Base-by-base conservation (phyloP, 1,140 invertebrate genomes). In the Drosophila neocordata region DNA sequence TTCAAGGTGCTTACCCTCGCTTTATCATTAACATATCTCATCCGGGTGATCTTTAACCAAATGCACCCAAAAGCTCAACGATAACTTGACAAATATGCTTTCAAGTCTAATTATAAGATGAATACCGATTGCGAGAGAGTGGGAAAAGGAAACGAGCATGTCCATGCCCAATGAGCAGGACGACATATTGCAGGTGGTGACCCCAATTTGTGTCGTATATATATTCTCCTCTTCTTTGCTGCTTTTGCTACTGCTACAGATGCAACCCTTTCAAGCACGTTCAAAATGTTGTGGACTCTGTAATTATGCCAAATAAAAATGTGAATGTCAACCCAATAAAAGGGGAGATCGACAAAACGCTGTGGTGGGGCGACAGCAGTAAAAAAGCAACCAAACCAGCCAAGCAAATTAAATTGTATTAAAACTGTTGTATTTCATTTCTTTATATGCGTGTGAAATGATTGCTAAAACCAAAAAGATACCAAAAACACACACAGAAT, bases 71-170 rank as follows among this genome's bases (percentile, higher is more conserved):
- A 34, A 51, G 57, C 55, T 57, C 55, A 67, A 67, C 44, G 27
- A 70, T 67, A 79, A 88, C 83, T 83, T 88, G 83, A 88, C 83
- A 88, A 88, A 88, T 88, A 79, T 77, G 76, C 84, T 88, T 83
- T 84, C 83, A 66, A 77, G 64, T 77, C 76, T 89, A 88, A 88
- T 88, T 88, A 89, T 89, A 88, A 65, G 65, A n/a, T n/a, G 48
- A 55, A 77, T 20, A 31, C 15, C 57, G 73, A 48, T 53, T 60
- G 6, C 74, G 69, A 31, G 66, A 15, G 41, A 20, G 15, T 11
- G 20, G 15, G 41, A 8, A 18, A 1, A 48, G 15, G 41, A 48
- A 20, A 48, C n/a, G 4, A 48, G 15, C 15, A 48, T 48, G 41
- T 4, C 18, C 81, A 88, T 88, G 79, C 76, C 56, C 75, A 82